These are phyloP conservation scores for Palloptera scutellata DNA, from an alignment of 2,888 invertebrate genomes.

Conservation along the genomic window DNA sequence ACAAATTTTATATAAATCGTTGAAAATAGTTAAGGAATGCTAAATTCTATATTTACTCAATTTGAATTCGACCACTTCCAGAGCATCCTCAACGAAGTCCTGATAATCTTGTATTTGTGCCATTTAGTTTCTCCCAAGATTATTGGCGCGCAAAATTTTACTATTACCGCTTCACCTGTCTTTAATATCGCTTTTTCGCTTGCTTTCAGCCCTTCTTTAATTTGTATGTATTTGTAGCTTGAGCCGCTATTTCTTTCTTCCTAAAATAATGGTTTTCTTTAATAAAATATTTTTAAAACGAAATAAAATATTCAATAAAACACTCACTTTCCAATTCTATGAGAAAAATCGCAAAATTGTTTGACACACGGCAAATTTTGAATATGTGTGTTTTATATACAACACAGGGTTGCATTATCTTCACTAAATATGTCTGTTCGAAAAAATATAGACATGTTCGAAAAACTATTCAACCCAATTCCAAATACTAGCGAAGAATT, in stretches of 20 bases:
- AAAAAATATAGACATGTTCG: too few relatives aligned
- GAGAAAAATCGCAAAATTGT: neutral
- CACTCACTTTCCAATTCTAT: too few relatives aligned
- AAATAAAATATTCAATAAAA: too few relatives aligned
- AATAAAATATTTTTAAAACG: too few relatives aligned
- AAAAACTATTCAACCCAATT: too few relatives aligned
- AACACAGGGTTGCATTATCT: too few relatives aligned
- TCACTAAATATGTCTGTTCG: too few relatives aligned
- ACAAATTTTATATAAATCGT: neutral
- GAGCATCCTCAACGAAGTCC: slow-evolving; percentile 57
- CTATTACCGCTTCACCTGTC: neutral
- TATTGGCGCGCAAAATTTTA: neutral
- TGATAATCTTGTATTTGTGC: slow-evolving; percentile 58
- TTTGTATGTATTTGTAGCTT: too few relatives aligned
- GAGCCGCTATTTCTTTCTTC: too few relatives aligned
- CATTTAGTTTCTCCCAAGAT: slow-evolving; percentile 36
- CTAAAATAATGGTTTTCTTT: too few relatives aligned
- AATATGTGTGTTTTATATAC: too few relatives aligned
- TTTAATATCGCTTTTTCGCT: neutral
- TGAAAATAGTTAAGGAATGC: neutral
- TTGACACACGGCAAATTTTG: neutral
- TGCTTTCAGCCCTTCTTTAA: neutral
- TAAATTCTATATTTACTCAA: slow-evolving; percentile 51
- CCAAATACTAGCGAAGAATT: too few relatives aligned
- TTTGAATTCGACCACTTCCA: slow-evolving; percentile 61